Evolutionary conservation across 1,140 invertebrate species (phyloP).

Genomic region (Drosophila obscura): DNA sequence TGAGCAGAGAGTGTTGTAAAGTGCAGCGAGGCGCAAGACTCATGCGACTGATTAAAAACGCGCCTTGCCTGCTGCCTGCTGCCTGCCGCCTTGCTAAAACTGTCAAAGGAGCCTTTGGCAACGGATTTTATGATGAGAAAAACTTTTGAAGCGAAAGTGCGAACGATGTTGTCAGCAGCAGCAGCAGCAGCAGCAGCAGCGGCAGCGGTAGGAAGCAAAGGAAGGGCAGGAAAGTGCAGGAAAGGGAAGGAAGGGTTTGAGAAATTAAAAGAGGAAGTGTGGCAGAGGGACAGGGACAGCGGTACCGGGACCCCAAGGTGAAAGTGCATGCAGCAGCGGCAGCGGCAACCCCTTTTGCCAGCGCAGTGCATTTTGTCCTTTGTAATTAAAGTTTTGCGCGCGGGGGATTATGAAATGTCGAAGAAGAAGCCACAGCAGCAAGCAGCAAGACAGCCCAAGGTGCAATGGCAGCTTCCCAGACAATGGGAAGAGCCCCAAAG

Average conservation of each 20-base stretch:
- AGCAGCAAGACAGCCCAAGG: slow-evolving; percentile 29
- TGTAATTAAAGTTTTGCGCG: slow-evolving; percentile 74
- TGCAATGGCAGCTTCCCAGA: slow-evolving; percentile 36
- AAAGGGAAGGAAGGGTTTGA: slow-evolving; percentile 12
- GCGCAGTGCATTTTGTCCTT: slow-evolving; percentile 61
- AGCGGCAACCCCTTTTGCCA: slow-evolving; percentile 21
- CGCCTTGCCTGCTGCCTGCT: background rate
- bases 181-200: too few species aligned
- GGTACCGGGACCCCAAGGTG: slow-evolving; percentile 30
- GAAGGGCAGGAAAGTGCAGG: background rate
- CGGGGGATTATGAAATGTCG: slow-evolving; percentile 55
- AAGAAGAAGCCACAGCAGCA: slow-evolving; percentile 24
- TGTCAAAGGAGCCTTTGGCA: slow-evolving; percentile 61
- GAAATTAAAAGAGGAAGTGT: slow-evolving; percentile 72
- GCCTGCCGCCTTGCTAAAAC: slow-evolving; percentile 55
- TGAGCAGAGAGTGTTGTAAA: slow-evolving; percentile 58
- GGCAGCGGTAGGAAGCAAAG: background rate
- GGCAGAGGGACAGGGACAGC: background rate
- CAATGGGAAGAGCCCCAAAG: slow-evolving; percentile 41
- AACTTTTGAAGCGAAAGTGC: slow-evolving; percentile 73
- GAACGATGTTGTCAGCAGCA: slow-evolving; percentile 35
- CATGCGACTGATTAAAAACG: slow-evolving; percentile 79
- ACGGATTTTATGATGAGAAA: slow-evolving; percentile 73
- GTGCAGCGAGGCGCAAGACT: slow-evolving; percentile 55
- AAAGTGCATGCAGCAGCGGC: slow-evolving; percentile 51